Evolutionary conservation across 1,140 invertebrate genomes (phyloP).

Genomic region (Trialeurodes vaporariorum): DNA sequence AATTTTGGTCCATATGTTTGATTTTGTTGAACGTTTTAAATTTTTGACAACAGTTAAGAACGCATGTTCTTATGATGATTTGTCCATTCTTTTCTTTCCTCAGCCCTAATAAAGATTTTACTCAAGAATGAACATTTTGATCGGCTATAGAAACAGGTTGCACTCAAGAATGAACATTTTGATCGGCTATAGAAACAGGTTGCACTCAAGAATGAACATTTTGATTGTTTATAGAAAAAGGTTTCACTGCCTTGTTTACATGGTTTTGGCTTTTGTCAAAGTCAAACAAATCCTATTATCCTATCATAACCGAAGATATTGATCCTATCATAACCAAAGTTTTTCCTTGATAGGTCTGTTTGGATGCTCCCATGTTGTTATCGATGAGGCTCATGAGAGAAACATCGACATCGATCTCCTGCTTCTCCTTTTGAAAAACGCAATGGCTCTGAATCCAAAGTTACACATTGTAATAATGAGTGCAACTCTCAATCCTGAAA

Average conservation of each 20-base stretch:
- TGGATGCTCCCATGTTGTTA: conserved; percentile 54
- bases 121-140: too few relatives aligned
- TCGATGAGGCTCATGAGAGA: conserved; percentile 76
- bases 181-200: too few relatives aligned
- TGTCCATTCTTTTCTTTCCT: too few relatives aligned
- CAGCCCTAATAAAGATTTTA: too few relatives aligned
- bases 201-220: not conserved
- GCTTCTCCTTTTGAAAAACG: conserved; percentile 64
- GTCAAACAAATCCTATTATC: not conserved
- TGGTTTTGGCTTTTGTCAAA: not conserved
- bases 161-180: too few relatives aligned
- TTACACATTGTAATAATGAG: conserved; percentile 84
- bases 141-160: too few relatives aligned
- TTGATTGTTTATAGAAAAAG: too few relatives aligned
- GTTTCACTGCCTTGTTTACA: not conserved
- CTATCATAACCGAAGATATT: not conserved
- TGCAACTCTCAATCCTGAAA: conserved; percentile 72
- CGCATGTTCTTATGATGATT: too few relatives aligned
- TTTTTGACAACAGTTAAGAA: too few relatives aligned
- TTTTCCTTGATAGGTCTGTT: conserved; percentile 35
- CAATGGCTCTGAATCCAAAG: conserved; percentile 58
- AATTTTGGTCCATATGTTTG: too few relatives aligned
- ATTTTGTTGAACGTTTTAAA: too few relatives aligned
- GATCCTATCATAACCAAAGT: too few relatives aligned
- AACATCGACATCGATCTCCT: conserved; percentile 64